These are phyloP conservation scores for Aphodius sticticus DNA, from an alignment of 2,888 invertebrate species.

Conservation along the genomic window DNA sequence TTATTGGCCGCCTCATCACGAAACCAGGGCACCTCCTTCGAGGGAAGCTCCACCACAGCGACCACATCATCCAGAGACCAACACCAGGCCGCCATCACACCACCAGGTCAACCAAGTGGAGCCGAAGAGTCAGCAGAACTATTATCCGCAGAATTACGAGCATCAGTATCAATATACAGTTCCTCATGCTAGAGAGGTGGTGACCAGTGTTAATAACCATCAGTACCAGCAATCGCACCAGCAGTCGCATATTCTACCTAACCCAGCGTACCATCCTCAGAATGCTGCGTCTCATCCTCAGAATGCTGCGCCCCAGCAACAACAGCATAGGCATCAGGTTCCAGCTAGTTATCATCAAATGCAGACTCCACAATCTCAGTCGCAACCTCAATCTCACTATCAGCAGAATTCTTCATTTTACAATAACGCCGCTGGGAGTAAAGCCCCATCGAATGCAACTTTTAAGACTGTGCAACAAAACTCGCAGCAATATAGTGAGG, in stretches of 20 bases:
- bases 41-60: slow-evolving; percentile 44
- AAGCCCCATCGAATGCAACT: slow-evolving; percentile 23
- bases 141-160: slow-evolving; percentile 34
- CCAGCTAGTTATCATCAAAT: slow-evolving; percentile 34
- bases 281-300: slow-evolving; percentile 41
- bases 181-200: neutral
- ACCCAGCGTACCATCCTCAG: slow-evolving; percentile 43
- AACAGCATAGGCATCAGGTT: slow-evolving; percentile 33
- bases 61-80: slow-evolving; percentile 52
- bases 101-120: slow-evolving; percentile 32
- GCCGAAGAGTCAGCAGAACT: slow-evolving; percentile 6
- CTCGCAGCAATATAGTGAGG: neutral
- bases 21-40: slow-evolving; percentile 35
- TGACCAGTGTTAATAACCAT: neutral
- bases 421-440: neutral
- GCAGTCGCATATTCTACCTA: slow-evolving; percentile 43
- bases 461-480: slow-evolving; percentile 29
- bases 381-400: slow-evolving; percentile 41
- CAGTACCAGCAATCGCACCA: slow-evolving; percentile 39
- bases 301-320: slow-evolving; percentile 42
- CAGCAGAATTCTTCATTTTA: slow-evolving; percentile 34
- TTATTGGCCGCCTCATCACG: slow-evolving; percentile 40
- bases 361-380: slow-evolving; percentile 39
- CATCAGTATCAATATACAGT: slow-evolving; percentile 31
- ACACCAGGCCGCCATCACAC: slow-evolving; percentile 43